A percentile compares a stretch with the other conserved stretches of the same genome.
phyloP scores from a whole-genome alignment of 2,797 vertebrate genomes.

The Falco novaeseelandiae region DNA sequence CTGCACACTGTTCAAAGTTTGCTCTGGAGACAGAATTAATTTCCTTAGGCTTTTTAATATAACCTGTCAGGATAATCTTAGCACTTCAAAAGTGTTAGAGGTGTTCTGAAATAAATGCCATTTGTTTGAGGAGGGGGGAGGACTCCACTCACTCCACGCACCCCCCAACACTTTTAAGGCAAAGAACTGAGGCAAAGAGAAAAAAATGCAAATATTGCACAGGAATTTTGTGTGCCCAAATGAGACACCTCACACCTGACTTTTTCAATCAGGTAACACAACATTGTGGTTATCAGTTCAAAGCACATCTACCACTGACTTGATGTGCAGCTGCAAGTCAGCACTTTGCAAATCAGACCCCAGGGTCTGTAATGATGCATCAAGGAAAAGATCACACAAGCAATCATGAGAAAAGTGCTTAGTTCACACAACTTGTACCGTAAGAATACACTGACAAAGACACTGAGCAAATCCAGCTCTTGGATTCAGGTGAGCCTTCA shows the following conservation, averaged over 20 bases:
- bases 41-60: neutral
- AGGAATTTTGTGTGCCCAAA: neutral
- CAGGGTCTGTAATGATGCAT: neutral
- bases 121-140: neutral
- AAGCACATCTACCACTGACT: neutral
- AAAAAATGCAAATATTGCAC: neutral
- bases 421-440: neutral
- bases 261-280: neutral
- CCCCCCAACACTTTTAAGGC: neutral
- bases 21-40: neutral
- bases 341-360: neutral
- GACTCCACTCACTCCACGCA: neutral
- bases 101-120: neutral
- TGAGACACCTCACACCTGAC: accelerated
- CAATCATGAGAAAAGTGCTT: neutral
- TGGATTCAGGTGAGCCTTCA: neutral
- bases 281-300: accelerated
- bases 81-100: neutral
- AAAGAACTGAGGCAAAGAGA: neutral
- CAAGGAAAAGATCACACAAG: neutral
- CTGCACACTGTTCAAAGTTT: neutral
- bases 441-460: neutral
- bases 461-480: neutral
- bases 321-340: neutral
- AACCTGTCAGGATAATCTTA: neutral